Base-by-base conservation (phyloP, 1,140 invertebrate genomes). In the Drosophila tristis region DNA sequence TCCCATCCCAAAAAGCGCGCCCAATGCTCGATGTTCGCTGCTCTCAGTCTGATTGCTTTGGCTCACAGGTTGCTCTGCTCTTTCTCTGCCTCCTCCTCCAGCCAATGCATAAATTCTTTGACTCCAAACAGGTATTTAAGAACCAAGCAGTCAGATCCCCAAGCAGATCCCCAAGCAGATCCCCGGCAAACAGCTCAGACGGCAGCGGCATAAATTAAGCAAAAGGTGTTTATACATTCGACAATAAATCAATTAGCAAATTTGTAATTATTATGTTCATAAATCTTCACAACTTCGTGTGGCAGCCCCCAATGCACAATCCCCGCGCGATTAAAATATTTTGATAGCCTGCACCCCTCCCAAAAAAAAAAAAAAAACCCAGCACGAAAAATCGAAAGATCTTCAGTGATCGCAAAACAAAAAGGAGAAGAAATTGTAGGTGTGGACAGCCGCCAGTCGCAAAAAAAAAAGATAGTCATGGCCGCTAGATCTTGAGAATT, bases 251-350 rank as follows among this genome's bases (percentile, higher is more conserved):
- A 91, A 91, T 91, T 90, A 90, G 62, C 65, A 85, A 91, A 89
- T 91, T 91, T 91, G 81, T 91, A 91, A 91, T 91, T 91, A 91
- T 91, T 91, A 77, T 87, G 80, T 89, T 82, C 84, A 91, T 91
- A 91, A 91, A 91, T 91, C 89, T 86, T 74, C 45, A 39, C 65
- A 53, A 43, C 55, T 61, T 44, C 45, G 47, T 54, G 62, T 54
- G 62, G 68, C 74, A 74, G 71, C 42, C 60, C 11, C 48, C 62
- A 61, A 74, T 67, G 74, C 64, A 47, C 60, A 60, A 80, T 63
- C 49, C 58, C 35, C 35, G 35, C 35, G 26, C 45, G 57, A 78
- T 84, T 79, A 55, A 84, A 84, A 75, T 64, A 68, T 74, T 72
- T 77, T 71, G 58, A 80, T 60, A 56, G 23, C 35, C 59, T 29